Conservation (phyloP, 1,140 invertebrate species). For the Odontomachus brunneus region DNA sequence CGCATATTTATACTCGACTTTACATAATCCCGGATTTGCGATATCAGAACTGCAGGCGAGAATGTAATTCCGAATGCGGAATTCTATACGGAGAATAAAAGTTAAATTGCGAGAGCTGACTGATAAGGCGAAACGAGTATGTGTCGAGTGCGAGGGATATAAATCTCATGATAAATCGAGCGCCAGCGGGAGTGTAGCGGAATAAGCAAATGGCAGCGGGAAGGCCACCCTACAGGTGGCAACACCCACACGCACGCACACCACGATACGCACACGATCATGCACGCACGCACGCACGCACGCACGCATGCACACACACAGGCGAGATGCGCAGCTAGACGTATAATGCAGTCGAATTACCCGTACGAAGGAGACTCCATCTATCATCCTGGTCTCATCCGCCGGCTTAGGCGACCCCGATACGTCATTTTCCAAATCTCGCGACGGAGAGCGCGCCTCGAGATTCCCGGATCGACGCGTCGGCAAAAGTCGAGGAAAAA, state of each 20-base stretch:
- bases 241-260: constrained; percentile 31
- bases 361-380: constrained; percentile 70
- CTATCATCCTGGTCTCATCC: constrained; percentile 74
- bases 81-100: constrained; percentile 24
- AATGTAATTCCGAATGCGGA: background rate
- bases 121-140: constrained; percentile 38
- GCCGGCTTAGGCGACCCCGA: constrained; percentile 70
- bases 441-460: constrained; percentile 34
- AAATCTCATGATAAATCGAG: constrained; percentile 66
- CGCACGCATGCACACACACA: background rate
- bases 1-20: background rate
- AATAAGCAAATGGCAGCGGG: constrained; percentile 58
- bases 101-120: constrained; percentile 42
- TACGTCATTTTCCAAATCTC: constrained; percentile 75
- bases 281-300: background rate
- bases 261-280: background rate
- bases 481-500: constrained; percentile 1
- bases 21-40: background rate
- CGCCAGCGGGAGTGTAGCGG: constrained; percentile 34
- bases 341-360: constrained; percentile 69
- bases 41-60: background rate
- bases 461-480: constrained; percentile 69
- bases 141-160: constrained; percentile 51
- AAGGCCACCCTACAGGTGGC: constrained; percentile 65
- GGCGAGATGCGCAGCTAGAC: constrained; percentile 39